Conservation (phyloP, 1,140 invertebrate genomes). For the Halesus radiatus region DNA sequence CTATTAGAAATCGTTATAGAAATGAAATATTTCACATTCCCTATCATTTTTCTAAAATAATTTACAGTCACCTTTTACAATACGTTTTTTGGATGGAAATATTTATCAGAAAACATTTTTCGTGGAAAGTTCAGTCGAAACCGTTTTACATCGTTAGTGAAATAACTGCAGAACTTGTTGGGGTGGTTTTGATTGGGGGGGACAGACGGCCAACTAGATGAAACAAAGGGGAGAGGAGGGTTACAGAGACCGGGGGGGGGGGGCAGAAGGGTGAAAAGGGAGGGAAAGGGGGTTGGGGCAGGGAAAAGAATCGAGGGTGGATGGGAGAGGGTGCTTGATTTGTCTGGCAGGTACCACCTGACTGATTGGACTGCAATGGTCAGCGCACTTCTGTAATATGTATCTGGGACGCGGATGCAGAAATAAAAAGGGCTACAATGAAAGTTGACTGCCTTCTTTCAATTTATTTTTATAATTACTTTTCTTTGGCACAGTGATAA, state of each 20-base stretch:
- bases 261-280: background rate
- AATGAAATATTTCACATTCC: no score
- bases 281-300: background rate
- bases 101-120: background rate
- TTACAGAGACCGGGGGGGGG: background rate
- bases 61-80: no score
- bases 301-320: background rate
- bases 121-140: background rate
- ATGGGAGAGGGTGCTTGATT: slow-evolving; percentile 17
- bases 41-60: no score
- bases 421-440: no score
- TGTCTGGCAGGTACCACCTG: slow-evolving; percentile 20
- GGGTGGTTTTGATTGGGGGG: slow-evolving; percentile 36
- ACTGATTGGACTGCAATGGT: slow-evolving; percentile 43
- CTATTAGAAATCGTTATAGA: no score
- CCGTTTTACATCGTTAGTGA: slow-evolving; percentile 7
- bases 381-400: background rate
- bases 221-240: slow-evolving; percentile 24
- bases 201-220: slow-evolving; percentile 21
- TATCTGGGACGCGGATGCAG: no score
- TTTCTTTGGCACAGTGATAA: no score
- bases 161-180: slow-evolving; percentile 14
- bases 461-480: no score
- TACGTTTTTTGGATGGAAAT: no score
- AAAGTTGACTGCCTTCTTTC: no score